Conservation (phyloP, 2,797 vertebrate genomes). For the Silurus lanzhouensis region DNA sequence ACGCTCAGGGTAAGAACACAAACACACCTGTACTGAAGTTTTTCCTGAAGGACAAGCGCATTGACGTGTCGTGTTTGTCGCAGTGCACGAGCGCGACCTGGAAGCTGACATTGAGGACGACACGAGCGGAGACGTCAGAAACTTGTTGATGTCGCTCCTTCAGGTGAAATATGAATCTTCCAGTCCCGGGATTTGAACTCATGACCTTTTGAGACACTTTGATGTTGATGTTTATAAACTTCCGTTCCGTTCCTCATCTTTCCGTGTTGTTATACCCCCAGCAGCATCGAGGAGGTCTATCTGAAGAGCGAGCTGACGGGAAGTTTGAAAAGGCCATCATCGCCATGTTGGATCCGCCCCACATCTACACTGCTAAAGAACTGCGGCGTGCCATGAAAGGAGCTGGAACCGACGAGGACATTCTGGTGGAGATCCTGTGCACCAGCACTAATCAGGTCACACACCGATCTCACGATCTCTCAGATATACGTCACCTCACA, state of each 20-base stretch:
- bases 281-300: conserved; percentile 79
- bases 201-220: background rate
- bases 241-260: background rate
- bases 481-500: background rate
- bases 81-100: conserved; percentile 84
- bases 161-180: conserved; percentile 74
- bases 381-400: conserved; percentile 79
- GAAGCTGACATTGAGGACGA: conserved; percentile 87
- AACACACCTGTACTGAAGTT: background rate
- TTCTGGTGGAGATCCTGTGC: conserved; percentile 81
- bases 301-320: conserved; percentile 77
- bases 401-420: conserved; percentile 76
- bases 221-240: background rate
- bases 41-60: background rate
- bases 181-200: background rate
- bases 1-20: conserved; percentile 67
- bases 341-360: conserved; percentile 76
- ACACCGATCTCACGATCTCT: background rate
- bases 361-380: conserved; percentile 74
- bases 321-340: conserved; percentile 74
- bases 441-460: conserved; percentile 74
- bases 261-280: background rate
- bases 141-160: conserved; percentile 82
- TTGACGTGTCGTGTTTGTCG: background rate
- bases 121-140: conserved; percentile 85